Evolutionary conservation across 2,113 vertebrate genomes (phyloP).

Genomic region (Xyliphius kryptos): DNA sequence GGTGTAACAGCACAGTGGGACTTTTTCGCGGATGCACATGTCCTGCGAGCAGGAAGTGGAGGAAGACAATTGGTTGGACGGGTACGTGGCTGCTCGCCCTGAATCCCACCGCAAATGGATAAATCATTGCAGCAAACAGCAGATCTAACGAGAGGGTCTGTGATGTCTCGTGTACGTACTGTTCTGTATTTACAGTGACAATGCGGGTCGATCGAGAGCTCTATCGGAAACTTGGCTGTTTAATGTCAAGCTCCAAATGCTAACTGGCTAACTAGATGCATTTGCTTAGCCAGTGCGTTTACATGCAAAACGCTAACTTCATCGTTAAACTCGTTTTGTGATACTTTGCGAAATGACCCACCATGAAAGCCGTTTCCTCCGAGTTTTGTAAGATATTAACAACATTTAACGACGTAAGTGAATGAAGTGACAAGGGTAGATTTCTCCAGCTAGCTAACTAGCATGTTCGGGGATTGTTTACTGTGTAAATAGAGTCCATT

Average conservation of each 20-base stretch:
- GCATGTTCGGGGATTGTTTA: constrained; percentile 36
- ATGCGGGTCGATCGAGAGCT: background rate
- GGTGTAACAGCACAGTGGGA: constrained; percentile 37
- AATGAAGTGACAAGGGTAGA: constrained; percentile 3
- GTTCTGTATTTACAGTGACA: background rate
- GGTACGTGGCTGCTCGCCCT: constrained; percentile 45
- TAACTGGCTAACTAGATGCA: constrained; percentile 9
- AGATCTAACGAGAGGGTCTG: background rate
- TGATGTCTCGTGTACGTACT: constrained; percentile 23
- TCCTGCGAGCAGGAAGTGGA: constrained; percentile 64
- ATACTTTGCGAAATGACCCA: background rate
- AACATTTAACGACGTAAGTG: background rate
- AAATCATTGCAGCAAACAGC: constrained; percentile 6
- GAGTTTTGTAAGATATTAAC: background rate
- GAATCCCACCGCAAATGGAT: constrained; percentile 24
- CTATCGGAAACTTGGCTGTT: background rate
- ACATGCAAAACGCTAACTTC: constrained; percentile 1
- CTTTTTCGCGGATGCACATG: constrained; percentile 64
- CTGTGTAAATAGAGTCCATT: constrained; percentile 46
- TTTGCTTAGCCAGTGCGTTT: constrained; percentile 10
- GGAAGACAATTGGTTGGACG: constrained; percentile 56
- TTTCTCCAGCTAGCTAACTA: constrained; percentile 28
- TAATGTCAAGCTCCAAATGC: constrained; percentile 11
- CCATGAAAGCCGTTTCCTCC: background rate
- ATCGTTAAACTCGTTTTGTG: background rate